A percentile compares a stretch with the other conserved stretches of the same genome.
Conservation (phyloP, 2,888 invertebrate genomes). For the Leucophenga maculata region DNA sequence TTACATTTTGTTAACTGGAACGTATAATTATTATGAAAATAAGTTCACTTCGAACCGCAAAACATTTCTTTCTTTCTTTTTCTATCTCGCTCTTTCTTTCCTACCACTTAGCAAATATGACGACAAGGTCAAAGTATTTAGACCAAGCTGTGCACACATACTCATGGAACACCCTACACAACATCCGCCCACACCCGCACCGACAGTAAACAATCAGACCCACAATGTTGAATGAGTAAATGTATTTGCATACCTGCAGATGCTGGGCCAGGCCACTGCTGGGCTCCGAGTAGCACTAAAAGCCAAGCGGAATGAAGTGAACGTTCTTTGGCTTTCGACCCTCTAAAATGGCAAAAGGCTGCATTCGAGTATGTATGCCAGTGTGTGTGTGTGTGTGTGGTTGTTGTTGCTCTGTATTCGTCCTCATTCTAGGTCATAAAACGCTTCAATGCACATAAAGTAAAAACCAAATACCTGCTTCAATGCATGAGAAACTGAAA, state of each 20-base stretch:
- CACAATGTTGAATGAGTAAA: neutral
- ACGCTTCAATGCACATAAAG: conserved; percentile 44
- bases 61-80: no score
- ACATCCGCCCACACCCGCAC: no score
- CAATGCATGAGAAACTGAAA: conserved; percentile 5
- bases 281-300: no score
- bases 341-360: no score
- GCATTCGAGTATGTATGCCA: no score
- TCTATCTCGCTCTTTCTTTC: no score
- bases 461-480: conserved; percentile 36
- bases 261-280: no score
- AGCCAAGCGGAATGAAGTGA: no score
- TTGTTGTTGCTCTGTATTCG: neutral
- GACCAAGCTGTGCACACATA: conserved; percentile 17
- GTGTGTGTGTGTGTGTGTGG: neutral
- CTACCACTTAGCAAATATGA: neutral
- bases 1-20: conserved; percentile 38
- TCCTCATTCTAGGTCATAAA: conserved; percentile 35
- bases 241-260: conserved; percentile 9
- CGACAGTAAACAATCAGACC: neutral
- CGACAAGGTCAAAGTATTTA: conserved; percentile 25
- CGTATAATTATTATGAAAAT: conserved; percentile 40
- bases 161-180: neutral
- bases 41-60: conserved; percentile 3
- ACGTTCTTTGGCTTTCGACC: no score